phyloP scores from a whole-genome alignment of 2,888 invertebrate genomes.

The Pollenia labialis region DNA sequence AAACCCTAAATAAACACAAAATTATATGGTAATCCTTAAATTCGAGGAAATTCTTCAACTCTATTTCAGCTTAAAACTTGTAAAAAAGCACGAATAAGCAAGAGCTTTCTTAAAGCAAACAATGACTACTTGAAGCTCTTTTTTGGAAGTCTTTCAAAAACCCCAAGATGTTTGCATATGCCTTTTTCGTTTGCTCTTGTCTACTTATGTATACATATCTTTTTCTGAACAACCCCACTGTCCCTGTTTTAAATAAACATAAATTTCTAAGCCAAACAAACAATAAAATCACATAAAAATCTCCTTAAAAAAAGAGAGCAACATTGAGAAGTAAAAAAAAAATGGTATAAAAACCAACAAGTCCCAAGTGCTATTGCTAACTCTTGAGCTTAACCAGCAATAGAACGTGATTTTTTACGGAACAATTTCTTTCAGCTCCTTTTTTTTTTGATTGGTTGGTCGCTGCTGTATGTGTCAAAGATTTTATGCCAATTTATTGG shows the following conservation, averaged over 20 bases:
- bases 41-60: no score
- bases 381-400: slow-evolving; percentile 40
- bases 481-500: slow-evolving; percentile 59
- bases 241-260: slow-evolving; percentile 41
- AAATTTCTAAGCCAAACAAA: slow-evolving; percentile 57
- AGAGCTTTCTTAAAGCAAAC: no score
- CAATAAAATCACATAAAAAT: slow-evolving; percentile 64
- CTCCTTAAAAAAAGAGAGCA: slow-evolving; percentile 33
- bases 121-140: no score
- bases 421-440: background rate
- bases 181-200: background rate
- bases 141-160: no score
- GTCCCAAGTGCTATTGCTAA: slow-evolving; percentile 32
- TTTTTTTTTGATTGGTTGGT: slow-evolving; percentile 10
- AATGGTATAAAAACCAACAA: slow-evolving; percentile 15
- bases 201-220: background rate
- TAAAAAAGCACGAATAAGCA: no score
- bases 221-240: background rate
- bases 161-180: background rate
- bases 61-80: no score
- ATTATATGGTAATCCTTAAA: no score
- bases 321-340: background rate
- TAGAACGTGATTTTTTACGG: slow-evolving; percentile 55
- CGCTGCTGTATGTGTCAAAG: slow-evolving; percentile 42
- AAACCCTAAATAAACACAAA: no score